Percentiles rank a stretch among this genome's conserved stretches.
phyloP scores from a whole-genome alignment of 2,113 vertebrate species.

The Sinocyclocheilus rhinocerous region DNA sequence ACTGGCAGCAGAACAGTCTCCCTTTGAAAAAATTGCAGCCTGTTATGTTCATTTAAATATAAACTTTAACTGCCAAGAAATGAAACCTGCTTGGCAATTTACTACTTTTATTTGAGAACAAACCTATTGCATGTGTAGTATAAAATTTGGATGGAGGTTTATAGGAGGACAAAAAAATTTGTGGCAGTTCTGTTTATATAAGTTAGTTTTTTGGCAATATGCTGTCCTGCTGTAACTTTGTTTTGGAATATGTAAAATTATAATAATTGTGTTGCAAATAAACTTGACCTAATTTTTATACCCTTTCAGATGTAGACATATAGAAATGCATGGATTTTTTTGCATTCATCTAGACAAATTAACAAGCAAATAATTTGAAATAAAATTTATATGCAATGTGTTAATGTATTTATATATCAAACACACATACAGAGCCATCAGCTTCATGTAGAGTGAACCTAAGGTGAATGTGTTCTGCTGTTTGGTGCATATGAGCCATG shows the following conservation, averaged over 20 bases:
- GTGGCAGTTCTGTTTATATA: too few relatives aligned
- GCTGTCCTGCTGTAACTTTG: background rate
- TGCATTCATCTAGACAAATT: background rate
- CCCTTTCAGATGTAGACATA: background rate
- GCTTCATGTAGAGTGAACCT: background rate
- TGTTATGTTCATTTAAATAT: background rate
- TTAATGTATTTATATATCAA: background rate
- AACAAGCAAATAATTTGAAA: background rate
- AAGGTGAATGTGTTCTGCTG: background rate
- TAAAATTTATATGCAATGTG: background rate
- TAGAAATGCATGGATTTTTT: background rate
- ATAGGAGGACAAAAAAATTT: too few relatives aligned
- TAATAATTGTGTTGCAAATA: too few relatives aligned
- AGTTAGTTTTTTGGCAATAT: too few relatives aligned
- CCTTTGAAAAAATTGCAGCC: background rate
- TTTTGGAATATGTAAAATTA: background rate
- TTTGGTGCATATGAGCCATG: constrained; percentile 38
- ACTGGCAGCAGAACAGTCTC: too few relatives aligned
- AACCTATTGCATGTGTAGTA: background rate
- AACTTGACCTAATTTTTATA: too few relatives aligned
- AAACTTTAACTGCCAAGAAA: background rate
- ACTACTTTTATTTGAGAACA: background rate
- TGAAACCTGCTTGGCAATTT: background rate
- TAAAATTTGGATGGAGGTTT: too few relatives aligned
- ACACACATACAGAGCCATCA: background rate